Evolutionary conservation across 2,888 invertebrate species (phyloP).

Genomic region (Bugula neritina): DNA sequence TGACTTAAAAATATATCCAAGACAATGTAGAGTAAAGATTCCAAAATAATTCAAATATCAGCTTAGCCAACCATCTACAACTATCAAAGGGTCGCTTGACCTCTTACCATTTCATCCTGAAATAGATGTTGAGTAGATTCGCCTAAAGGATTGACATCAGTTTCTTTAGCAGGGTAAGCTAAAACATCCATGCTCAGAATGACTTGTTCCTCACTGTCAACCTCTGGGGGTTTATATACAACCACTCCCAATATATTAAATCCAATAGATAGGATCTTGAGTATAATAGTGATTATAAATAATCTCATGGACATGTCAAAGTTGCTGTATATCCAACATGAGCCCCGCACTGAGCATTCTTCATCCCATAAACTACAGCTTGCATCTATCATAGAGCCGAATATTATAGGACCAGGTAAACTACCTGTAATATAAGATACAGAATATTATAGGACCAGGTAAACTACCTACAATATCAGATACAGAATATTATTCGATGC

Average conservation of each 20-base stretch:
- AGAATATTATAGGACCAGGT: not conserved
- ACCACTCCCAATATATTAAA: not conserved
- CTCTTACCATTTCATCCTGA: no score
- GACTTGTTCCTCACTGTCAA: no score
- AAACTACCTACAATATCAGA: not conserved
- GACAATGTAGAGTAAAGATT: no score
- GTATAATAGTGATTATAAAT: not conserved
- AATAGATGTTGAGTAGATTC: no score
- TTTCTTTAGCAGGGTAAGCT: no score
- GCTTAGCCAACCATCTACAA: no score
- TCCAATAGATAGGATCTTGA: not conserved
- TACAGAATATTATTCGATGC: no score
- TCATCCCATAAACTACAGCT: conserved; percentile 12
- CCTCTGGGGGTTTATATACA: conserved; percentile 16
- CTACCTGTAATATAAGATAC: not conserved
- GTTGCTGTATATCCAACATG: conserved; percentile 21
- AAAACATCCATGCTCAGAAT: no score
- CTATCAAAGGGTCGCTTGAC: no score
- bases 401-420: not conserved
- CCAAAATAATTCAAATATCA: no score
- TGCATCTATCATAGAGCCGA: not conserved
- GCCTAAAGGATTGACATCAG: no score
- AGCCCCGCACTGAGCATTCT: not conserved
- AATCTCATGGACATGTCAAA: not conserved
- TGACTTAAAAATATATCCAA: no score